These are phyloP conservation scores for Melieria crassipennis DNA, from an alignment of 2,888 invertebrate species.

Conservation along the genomic window DNA sequence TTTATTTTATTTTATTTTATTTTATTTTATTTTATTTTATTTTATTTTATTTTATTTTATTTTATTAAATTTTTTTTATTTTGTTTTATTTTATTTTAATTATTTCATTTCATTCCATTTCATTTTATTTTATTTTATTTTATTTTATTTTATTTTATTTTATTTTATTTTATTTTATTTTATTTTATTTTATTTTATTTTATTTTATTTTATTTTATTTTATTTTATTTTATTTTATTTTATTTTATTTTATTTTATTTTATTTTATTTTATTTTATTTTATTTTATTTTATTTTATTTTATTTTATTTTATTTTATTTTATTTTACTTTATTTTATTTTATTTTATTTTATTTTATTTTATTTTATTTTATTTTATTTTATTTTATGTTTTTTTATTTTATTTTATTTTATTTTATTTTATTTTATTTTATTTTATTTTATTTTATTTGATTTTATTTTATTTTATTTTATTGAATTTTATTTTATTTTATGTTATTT, in stretches of 20 bases:
- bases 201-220: not conserved
- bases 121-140: too few species aligned
- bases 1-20: not conserved
- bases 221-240: not conserved
- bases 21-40: not conserved
- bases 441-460: too few species aligned
- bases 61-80: too few species aligned
- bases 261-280: conserved; percentile 1
- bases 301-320: not conserved
- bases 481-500: not conserved
- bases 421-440: too few species aligned
- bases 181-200: not conserved
- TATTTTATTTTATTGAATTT: too few species aligned
- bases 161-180: too few species aligned
- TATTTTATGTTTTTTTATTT: too few species aligned
- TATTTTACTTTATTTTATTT: not conserved
- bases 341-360: not conserved
- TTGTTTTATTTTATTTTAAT: too few species aligned
- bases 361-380: not conserved
- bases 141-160: not conserved
- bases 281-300: not conserved
- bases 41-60: not conserved
- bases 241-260: not conserved
- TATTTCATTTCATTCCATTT: not conserved
- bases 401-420: too few species aligned